Evolutionary conservation across 92 coral and sea anemone genomes (phyloP).

Genomic region (Phenganax subtilis): DNA sequence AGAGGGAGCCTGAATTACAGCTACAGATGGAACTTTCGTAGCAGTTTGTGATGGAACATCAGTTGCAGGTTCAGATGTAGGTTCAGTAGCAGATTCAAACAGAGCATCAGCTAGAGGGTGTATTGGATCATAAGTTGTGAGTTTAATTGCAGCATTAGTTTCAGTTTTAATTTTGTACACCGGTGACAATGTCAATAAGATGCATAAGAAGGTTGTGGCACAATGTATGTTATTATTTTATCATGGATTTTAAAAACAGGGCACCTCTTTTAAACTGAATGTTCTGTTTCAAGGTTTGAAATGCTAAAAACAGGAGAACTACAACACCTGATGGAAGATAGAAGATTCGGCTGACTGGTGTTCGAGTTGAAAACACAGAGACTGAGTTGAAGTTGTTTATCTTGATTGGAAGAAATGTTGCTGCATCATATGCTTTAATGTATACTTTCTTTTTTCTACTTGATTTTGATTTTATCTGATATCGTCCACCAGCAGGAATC

Average conservation of each 20-base stretch:
- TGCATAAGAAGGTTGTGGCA: too few species aligned
- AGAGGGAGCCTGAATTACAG: neutral
- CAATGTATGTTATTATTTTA: too few species aligned
- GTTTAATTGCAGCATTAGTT: neutral
- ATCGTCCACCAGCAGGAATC: conserved; percentile 1
- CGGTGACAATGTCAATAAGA: neutral
- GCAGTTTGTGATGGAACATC: neutral
- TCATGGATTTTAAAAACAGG: too few species aligned
- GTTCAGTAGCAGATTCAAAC: neutral
- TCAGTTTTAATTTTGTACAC: neutral
- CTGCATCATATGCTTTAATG: neutral
- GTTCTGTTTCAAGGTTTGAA: too few species aligned
- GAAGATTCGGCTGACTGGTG: neutral
- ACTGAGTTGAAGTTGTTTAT: neutral
- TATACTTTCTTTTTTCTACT: neutral
- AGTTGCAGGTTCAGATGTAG: neutral
- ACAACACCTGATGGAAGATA: neutral
- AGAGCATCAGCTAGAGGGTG: neutral
- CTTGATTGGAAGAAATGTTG: conserved; percentile 2
- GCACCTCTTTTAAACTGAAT: too few species aligned
- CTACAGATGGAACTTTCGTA: neutral
- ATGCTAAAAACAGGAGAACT: too few species aligned
- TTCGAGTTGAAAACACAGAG: neutral
- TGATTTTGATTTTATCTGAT: neutral
- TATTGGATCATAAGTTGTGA: neutral